phyloP scores from a whole-genome alignment of 2,797 vertebrate genomes.

The Streptopelia turtur region DNA sequence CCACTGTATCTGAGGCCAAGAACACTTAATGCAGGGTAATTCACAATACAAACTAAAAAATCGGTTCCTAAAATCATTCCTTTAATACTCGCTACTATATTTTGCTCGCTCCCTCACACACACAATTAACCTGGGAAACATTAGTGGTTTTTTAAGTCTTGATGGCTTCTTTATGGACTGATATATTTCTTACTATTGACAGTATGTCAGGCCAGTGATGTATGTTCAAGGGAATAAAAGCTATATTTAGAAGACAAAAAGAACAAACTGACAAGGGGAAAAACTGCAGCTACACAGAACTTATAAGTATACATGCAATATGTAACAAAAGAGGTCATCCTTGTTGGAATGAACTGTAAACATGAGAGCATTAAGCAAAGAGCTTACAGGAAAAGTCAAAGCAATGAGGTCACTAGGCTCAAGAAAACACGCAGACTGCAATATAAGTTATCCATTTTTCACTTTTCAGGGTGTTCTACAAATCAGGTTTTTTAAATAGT shows the following conservation, averaged over 20 bases:
- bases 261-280: neutral
- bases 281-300: neutral
- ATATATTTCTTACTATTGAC: slow-evolving; percentile 22
- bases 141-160: slow-evolving; percentile 14
- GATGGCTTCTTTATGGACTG: neutral
- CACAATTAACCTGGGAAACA: slow-evolving; percentile 20
- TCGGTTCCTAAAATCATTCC: neutral
- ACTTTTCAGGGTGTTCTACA: neutral
- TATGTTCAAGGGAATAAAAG: neutral
- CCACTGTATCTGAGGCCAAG: neutral
- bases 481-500: neutral
- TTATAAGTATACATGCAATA: neutral
- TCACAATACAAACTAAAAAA: neutral
- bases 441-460: neutral
- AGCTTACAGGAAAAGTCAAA: neutral
- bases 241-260: slow-evolving; percentile 14
- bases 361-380: neutral
- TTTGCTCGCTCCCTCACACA: neutral
- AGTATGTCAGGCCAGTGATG: neutral
- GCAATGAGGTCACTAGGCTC: neutral
- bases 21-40: neutral
- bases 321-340: neutral
- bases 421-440: neutral
- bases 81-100: neutral
- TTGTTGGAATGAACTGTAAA: neutral